Percentiles rank a stretch among this genome's conserved stretches.
These are phyloP conservation scores for Thymelicus lineola DNA, from an alignment of 2,888 invertebrate genomes.

Conservation along the genomic window DNA sequence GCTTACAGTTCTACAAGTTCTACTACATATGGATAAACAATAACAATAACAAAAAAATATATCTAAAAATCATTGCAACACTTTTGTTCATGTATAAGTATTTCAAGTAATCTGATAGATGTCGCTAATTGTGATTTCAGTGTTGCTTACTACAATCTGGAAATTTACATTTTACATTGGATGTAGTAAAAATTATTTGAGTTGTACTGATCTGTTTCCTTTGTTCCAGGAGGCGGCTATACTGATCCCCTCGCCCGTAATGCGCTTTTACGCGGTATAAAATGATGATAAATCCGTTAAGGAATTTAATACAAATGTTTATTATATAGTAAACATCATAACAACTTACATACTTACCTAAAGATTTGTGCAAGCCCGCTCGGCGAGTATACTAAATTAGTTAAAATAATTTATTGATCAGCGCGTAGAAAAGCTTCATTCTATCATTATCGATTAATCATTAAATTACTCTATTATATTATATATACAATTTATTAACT, in stretches of 20 bases:
- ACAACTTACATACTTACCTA: constrained; percentile 75
- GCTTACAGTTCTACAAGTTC: too few species aligned
- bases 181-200: neutral
- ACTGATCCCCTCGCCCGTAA: constrained; percentile 58
- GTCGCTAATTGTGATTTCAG: neutral
- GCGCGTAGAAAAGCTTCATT: constrained; percentile 86
- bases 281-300: constrained; percentile 71
- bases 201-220: neutral
- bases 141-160: neutral
- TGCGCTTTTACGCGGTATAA: constrained; percentile 67
- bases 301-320: constrained; percentile 76
- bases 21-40: too few species aligned
- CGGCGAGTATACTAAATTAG: constrained; percentile 87
- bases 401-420: constrained; percentile 87
- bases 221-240: constrained; percentile 63
- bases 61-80: too few species aligned
- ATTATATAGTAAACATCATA: constrained; percentile 82
- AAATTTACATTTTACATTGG: neutral
- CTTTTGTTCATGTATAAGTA: too few species aligned
- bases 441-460: constrained; percentile 85
- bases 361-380: constrained; percentile 75
- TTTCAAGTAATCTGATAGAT: too few species aligned
- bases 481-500: constrained; percentile 86
- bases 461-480: constrained; percentile 86
- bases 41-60: too few species aligned